phyloP scores from a whole-genome alignment of 1,140 invertebrate species.

The Lepidurus arcticus region DNA sequence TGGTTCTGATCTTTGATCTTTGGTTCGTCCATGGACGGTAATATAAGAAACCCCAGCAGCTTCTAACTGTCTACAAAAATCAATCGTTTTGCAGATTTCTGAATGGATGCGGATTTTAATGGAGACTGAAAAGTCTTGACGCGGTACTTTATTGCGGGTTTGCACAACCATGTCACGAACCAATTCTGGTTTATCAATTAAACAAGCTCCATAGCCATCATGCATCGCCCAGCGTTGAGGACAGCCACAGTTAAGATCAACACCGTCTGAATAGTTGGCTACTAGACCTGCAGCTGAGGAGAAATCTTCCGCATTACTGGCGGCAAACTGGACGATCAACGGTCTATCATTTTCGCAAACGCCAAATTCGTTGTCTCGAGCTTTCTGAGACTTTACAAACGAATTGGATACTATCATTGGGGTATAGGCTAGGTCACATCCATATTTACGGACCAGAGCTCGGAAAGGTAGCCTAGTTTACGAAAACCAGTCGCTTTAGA shows the following conservation, averaged over 20 bases:
- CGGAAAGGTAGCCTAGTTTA: slow-evolving; percentile 72
- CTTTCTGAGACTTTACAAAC: slow-evolving; percentile 81
- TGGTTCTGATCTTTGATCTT: slow-evolving; percentile 67
- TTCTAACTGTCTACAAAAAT: slow-evolving; percentile 72
- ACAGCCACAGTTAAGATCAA: slow-evolving; percentile 95
- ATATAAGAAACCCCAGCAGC: slow-evolving; percentile 79
- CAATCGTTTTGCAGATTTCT: slow-evolving; percentile 55
- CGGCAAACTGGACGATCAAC: slow-evolving; percentile 90
- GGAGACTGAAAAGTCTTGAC: slow-evolving; percentile 73
- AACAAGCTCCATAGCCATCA: slow-evolving; percentile 79
- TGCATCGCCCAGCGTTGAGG: slow-evolving; percentile 91
- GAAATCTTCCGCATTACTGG: slow-evolving; percentile 76
- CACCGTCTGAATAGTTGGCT: slow-evolving; percentile 73
- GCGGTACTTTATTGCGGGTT: slow-evolving; percentile 62
- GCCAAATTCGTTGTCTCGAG: slow-evolving; percentile 79
- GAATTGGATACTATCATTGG: slow-evolving; percentile 95
- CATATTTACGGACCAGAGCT: slow-evolving; percentile 71
- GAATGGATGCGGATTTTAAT: slow-evolving; percentile 78
- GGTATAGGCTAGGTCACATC: slow-evolving; percentile 84
- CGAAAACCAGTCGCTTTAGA: slow-evolving; percentile 32
- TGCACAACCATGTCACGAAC: slow-evolving; percentile 73
- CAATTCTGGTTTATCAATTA: slow-evolving; percentile 75
- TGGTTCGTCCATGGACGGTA: slow-evolving; percentile 82
- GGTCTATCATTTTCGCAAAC: slow-evolving; percentile 72
- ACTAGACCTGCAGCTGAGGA: slow-evolving; percentile 75